Percentiles rank a stretch among this genome's conserved stretches.
Evolutionary conservation across 2,888 invertebrate genomes (phyloP).

Genomic region (Bursaphelenchus okinawaensis): DNA sequence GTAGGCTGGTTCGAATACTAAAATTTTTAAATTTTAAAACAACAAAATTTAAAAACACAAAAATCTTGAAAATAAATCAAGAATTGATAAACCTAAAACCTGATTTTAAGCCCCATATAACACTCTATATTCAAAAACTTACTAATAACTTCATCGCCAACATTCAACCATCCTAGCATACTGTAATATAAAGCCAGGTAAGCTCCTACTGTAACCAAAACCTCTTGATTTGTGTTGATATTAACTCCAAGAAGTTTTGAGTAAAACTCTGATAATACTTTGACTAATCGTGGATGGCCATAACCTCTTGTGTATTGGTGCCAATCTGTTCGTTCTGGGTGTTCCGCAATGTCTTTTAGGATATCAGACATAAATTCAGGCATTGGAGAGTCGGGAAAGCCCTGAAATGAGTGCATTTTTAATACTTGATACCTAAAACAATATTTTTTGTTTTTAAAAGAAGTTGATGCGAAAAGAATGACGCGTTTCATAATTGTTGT

Average conservation of each 20-base stretch:
- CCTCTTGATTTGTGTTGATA: slow-evolving; percentile 78
- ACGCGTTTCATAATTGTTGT: neutral
- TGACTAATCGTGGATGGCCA: slow-evolving; percentile 68
- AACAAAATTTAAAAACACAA: slow-evolving; percentile 10
- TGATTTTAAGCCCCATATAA: too few relatives aligned
- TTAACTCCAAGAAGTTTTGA: slow-evolving; percentile 71
- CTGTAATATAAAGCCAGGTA: slow-evolving; percentile 85
- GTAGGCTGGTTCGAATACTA: slow-evolving; percentile 88
- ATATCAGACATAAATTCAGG: slow-evolving; percentile 49
- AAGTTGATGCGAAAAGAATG: too few relatives aligned
- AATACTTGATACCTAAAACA: too few relatives aligned
- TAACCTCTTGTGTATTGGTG: slow-evolving; percentile 54
- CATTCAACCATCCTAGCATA: slow-evolving; percentile 78
- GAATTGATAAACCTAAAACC: neutral
- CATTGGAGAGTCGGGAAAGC: slow-evolving; percentile 55
- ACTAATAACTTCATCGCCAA: slow-evolving; percentile 65
- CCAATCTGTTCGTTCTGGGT: slow-evolving; percentile 42
- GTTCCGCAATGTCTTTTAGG: slow-evolving; percentile 39
- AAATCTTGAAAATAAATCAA: neutral
- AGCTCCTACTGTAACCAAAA: slow-evolving; percentile 84
- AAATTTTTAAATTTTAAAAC: neutral
- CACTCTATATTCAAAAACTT: slow-evolving; percentile 18
- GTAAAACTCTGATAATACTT: slow-evolving; percentile 77
- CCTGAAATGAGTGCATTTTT: too few relatives aligned
- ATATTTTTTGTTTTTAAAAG: too few relatives aligned